Evolutionary conservation across 2,113 vertebrate species (phyloP).

Genomic region (Setophaga kirtlandii): DNA sequence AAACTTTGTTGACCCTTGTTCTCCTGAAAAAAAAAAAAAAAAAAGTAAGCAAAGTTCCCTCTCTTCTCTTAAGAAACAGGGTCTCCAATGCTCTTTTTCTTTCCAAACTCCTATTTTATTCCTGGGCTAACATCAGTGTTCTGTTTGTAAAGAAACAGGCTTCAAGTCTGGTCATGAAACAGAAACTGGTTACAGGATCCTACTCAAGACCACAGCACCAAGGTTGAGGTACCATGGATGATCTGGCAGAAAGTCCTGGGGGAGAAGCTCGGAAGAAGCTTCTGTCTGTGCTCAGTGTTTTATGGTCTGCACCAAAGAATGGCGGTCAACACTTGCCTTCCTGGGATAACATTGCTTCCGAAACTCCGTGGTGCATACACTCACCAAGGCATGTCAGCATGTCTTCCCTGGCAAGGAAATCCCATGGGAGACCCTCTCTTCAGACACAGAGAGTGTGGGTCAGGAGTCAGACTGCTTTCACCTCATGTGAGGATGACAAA

Average conservation of each 20-base stretch:
- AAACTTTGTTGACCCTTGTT: neutral
- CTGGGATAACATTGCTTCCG: neutral
- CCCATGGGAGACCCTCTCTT: neutral
- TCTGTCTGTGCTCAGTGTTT: neutral
- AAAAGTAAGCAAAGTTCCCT: neutral
- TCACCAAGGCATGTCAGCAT: neutral
- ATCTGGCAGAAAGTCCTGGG: neutral
- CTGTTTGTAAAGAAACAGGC: neutral
- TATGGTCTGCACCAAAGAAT: neutral
- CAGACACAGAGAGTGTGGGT: neutral
- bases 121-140: neutral
- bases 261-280: neutral
- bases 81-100: neutral
- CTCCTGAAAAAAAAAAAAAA: neutral
- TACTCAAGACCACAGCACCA: neutral
- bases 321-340: rapidly evolving
- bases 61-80: neutral
- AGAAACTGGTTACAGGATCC: neutral
- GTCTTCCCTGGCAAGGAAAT: neutral
- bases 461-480: neutral
- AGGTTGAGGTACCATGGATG: neutral
- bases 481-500: neutral
- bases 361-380: neutral
- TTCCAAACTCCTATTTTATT: neutral
- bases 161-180: neutral